Conservation (phyloP, 37 sponge, comb jelly and placozoan genomes). For the Spongilla lacustris region DNA sequence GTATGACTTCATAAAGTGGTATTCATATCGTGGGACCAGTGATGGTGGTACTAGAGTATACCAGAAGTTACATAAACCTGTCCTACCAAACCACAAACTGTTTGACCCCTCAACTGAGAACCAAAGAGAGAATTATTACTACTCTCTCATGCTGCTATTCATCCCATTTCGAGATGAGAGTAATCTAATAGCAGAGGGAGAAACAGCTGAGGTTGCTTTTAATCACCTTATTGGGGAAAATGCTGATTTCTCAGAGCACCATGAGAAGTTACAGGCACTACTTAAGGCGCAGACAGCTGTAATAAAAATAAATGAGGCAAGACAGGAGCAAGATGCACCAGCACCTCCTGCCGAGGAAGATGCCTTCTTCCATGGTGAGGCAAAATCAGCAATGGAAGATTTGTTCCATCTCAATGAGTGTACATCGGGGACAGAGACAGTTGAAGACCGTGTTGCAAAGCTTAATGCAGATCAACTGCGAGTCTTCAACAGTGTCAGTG, state of each 20-base stretch:
- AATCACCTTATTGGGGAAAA: slow-evolving; percentile 2
- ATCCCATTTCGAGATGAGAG: slow-evolving; percentile 46
- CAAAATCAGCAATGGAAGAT: slow-evolving; percentile 49
- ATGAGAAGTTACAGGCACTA: slow-evolving; percentile 41
- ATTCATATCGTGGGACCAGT: not conserved
- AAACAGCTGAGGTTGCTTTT: slow-evolving; percentile 51
- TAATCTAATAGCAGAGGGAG: slow-evolving; percentile 19
- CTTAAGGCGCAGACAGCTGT: slow-evolving; percentile 16
- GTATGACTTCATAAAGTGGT: slow-evolving; percentile 21
- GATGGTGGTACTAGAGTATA: slow-evolving; percentile 4
- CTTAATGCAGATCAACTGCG: slow-evolving; percentile 60
- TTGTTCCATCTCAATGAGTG: not conserved
- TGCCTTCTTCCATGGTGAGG: slow-evolving; percentile 48
- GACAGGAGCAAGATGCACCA: slow-evolving; percentile 23
- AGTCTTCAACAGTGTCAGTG: slow-evolving; percentile 35
- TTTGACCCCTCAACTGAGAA: slow-evolving; percentile 33
- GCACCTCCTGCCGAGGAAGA: slow-evolving; percentile 23
- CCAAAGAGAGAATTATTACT: slow-evolving; percentile 44
- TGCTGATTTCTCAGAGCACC: slow-evolving; percentile 3
- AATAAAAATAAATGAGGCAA: slow-evolving; percentile 45
- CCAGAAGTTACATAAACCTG: not conserved
- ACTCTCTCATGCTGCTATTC: slow-evolving; percentile 46
- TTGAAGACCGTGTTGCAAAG: slow-evolving; percentile 40
- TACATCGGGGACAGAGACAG: not conserved
- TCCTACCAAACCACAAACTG: slow-evolving; percentile 45